Base-by-base conservation (phyloP, 2,888 invertebrate species). In the Chymomyza amoena region DNA sequence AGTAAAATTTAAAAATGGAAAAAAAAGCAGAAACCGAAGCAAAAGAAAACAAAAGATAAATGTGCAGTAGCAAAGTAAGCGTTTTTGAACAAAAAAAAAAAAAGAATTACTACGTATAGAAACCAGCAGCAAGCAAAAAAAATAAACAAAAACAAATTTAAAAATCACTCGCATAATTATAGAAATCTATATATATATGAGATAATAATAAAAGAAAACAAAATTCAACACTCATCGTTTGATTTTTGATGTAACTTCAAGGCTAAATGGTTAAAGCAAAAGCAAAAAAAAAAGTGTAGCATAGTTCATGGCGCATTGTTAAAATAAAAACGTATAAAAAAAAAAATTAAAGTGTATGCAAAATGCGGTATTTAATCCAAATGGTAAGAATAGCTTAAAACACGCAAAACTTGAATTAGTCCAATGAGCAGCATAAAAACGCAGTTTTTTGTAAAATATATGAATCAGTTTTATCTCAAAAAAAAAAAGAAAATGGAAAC, bases 1-100 rank as follows among this genome's bases (percentile, higher is more conserved):
- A 79, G 74, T 67, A 64, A 20, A 50, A 69, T 61, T 57, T 56
- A 45, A 65, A 28, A 54, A 56, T 69, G 66, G 57, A 18, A 59
- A 61, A 64, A 66, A 72, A 72, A 62, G 52, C 52, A 72, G 70
- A 70, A 52, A 62, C 62, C 64, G 70, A 57, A 68, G 66, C 56
- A 70, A 72, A 66, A 64, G 63, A 77, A 70, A 68, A 73, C 63
- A 61, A 66, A 72, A 74, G 72, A 78, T 87, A 82, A 80, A 85
- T 76, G 89, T 80, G 88, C 80, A 86, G 88, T 87, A 85, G 84
- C 73, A 72, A 80, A 75, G 79, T 88, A 88, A 84, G 85, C 83
- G 87, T 88, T 86, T 88, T 87, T 75, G 72, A 78, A 79, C 78
- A 60, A 7, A 54, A 56, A 61, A 18, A 54, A 39, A 32, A 60